A percentile compares a stretch with the other conserved stretches of the same genome.
Conservation (phyloP, 1,140 invertebrate genomes). For the Bombus ignitus region DNA sequence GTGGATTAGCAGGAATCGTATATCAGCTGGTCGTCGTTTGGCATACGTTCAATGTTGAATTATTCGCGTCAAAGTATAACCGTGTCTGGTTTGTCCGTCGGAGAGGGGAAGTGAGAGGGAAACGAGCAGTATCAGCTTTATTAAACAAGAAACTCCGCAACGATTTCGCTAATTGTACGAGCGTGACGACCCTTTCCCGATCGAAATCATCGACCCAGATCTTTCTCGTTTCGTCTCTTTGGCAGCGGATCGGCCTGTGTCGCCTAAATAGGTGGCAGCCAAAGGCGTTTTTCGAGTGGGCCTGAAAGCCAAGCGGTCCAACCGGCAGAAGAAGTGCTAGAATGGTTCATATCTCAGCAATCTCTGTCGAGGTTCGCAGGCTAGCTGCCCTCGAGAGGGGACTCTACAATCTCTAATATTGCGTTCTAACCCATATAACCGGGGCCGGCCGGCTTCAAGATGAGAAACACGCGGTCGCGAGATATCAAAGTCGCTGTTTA, state of each 20-base stretch:
- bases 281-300: slow-evolving; percentile 68
- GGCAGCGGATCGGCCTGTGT: slow-evolving; percentile 69
- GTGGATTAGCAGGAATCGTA: slow-evolving; percentile 31
- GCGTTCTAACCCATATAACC: slow-evolving; percentile 74
- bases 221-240: slow-evolving; percentile 61
- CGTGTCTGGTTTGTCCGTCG: too few relatives aligned
- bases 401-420: slow-evolving; percentile 76
- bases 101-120: too few relatives aligned
- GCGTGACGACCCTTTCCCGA: slow-evolving; percentile 54
- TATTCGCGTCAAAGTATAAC: background rate
- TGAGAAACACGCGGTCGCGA: slow-evolving; percentile 19
- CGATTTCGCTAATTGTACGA: slow-evolving; percentile 49
- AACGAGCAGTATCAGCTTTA: slow-evolving; percentile 20
- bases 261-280: slow-evolving; percentile 76
- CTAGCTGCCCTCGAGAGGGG: slow-evolving; percentile 71
- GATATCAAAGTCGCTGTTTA: slow-evolving; percentile 33
- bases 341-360: slow-evolving; percentile 77
- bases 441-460: slow-evolving; percentile 12
- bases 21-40: slow-evolving; percentile 20
- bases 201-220: slow-evolving; percentile 82
- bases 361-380: slow-evolving; percentile 79
- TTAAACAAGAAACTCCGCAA: slow-evolving; percentile 25
- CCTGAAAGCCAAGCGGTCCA: slow-evolving; percentile 52
- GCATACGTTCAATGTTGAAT: slow-evolving; percentile 50
- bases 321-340: slow-evolving; percentile 58